Evolutionary conservation across 2,113 vertebrate genomes (phyloP).

Genomic region (Ifrita kowaldi): DNA sequence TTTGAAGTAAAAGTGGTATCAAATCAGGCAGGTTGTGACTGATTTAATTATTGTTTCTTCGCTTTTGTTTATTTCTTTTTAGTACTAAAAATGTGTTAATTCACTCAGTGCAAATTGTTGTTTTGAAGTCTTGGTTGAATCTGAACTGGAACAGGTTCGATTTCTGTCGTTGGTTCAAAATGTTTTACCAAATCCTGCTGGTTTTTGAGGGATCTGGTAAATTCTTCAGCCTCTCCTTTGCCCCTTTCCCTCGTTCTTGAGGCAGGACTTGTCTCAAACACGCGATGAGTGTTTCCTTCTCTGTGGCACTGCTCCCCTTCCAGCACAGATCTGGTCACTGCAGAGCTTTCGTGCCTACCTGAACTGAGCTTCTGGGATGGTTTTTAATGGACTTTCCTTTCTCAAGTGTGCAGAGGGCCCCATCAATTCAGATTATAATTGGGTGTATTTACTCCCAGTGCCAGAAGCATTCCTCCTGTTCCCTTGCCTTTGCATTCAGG

Average conservation of each 20-base stretch:
- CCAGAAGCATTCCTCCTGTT: not conserved
- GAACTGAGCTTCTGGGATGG: not conserved
- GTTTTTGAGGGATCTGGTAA: not conserved
- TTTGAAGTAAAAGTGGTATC: not conserved
- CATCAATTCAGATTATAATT: not conserved
- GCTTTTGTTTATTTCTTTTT: not conserved
- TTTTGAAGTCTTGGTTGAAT: not conserved
- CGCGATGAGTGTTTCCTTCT: rapidly evolving
- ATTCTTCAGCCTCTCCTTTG: not conserved
- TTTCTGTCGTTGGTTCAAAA: not conserved
- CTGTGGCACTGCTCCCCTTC: not conserved
- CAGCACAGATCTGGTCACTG: not conserved
- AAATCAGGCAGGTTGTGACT: not conserved
- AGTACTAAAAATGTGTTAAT: not conserved
- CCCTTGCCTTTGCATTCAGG: not conserved
- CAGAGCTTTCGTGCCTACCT: not conserved
- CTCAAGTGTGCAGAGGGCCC: not conserved
- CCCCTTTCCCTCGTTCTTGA: rapidly evolving
- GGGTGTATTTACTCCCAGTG: not conserved
- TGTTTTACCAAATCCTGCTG: not conserved
- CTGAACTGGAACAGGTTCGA: not conserved
- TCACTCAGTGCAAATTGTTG: not conserved
- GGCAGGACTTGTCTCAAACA: not conserved
- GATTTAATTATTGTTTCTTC: not conserved
- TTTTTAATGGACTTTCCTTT: not conserved